A percentile compares a stretch with the other conserved stretches of the same genome.
Evolutionary conservation across 1,140 invertebrate genomes (phyloP).

Genomic region (Octopus bimaculoides): DNA sequence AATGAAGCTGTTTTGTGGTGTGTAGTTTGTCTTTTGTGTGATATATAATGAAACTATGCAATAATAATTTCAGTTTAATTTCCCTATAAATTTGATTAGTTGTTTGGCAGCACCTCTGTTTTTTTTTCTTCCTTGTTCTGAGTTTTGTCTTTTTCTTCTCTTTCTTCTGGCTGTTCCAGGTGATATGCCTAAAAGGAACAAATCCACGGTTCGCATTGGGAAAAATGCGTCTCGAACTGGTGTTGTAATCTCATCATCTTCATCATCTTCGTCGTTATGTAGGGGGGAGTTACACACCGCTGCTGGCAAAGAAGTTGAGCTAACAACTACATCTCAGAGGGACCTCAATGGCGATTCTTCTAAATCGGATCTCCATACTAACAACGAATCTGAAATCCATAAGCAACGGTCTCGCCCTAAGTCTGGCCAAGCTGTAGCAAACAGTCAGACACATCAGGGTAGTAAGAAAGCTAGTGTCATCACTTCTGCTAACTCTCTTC

Average conservation of each 20-base stretch:
- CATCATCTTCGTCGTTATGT: slow-evolving; percentile 1
- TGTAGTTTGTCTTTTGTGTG: too few species aligned
- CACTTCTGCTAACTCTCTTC: too few species aligned
- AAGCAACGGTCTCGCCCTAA: not conserved
- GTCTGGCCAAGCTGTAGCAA: too few species aligned
- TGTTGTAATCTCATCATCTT: not conserved
- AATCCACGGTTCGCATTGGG: not conserved
- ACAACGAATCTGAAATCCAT: slow-evolving; percentile 1
- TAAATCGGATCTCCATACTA: not conserved
- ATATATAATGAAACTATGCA: too few species aligned
- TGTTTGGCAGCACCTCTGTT: too few species aligned
- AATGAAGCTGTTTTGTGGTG: too few species aligned
- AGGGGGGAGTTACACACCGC: not conserved
- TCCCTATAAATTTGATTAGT: too few species aligned
- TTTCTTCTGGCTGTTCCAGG: not conserved
- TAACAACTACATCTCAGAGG: not conserved
- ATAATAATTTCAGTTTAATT: too few species aligned
- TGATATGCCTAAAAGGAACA: not conserved
- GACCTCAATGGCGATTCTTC: not conserved
- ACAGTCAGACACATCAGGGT: too few species aligned
- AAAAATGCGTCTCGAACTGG: slow-evolving; percentile 6
- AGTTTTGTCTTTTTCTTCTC: too few species aligned
- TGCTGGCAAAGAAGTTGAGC: not conserved
- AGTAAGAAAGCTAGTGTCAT: too few species aligned
- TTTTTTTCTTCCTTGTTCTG: too few species aligned